Conservation (phyloP, 2,113 vertebrate genomes). For the Alaudala cheleensis region DNA sequence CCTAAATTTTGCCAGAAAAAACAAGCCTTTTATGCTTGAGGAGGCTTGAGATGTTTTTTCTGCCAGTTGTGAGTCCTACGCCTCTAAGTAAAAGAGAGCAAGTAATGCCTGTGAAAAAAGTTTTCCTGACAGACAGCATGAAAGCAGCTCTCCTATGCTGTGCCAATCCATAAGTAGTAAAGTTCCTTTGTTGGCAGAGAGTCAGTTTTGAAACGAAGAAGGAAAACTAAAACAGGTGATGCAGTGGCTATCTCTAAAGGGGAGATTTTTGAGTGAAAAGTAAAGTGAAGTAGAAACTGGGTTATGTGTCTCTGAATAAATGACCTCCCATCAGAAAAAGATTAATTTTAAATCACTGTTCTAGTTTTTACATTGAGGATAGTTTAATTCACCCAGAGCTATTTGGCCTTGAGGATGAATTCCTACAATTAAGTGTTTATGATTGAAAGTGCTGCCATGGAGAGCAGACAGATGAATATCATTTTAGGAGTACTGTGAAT, state of each 20-base stretch:
- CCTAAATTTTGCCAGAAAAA: slow-evolving; percentile 43
- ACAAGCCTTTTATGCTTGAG: slow-evolving; percentile 42
- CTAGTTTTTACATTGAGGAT: slow-evolving; percentile 3
- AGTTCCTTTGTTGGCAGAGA: not conserved
- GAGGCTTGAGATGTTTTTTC: slow-evolving; percentile 35
- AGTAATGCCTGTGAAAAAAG: slow-evolving; percentile 30
- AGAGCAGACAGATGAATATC: slow-evolving; percentile 39
- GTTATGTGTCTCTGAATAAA: not conserved
- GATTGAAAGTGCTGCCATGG: slow-evolving; percentile 40
- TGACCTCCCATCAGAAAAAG: not conserved
- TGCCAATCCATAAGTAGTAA: not conserved
- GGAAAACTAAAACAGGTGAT: slow-evolving; percentile 28
- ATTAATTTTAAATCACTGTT: not conserved
- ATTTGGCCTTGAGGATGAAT: slow-evolving; percentile 36
- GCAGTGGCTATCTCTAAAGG: not conserved
- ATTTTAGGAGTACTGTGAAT: slow-evolving; percentile 41
- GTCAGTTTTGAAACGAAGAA: not conserved
- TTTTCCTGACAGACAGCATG: not conserved
- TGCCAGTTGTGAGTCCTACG: slow-evolving; percentile 3
- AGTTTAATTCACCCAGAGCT: slow-evolving; percentile 12
- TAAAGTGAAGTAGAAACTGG: not conserved
- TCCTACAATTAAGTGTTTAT: slow-evolving; percentile 57
- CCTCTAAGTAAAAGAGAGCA: slow-evolving; percentile 20
- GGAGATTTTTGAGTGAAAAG: not conserved
- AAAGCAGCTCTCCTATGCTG: not conserved